phyloP scores from a whole-genome alignment of 2,888 invertebrate genomes.

The Caenorhabditis auriculariae region DNA sequence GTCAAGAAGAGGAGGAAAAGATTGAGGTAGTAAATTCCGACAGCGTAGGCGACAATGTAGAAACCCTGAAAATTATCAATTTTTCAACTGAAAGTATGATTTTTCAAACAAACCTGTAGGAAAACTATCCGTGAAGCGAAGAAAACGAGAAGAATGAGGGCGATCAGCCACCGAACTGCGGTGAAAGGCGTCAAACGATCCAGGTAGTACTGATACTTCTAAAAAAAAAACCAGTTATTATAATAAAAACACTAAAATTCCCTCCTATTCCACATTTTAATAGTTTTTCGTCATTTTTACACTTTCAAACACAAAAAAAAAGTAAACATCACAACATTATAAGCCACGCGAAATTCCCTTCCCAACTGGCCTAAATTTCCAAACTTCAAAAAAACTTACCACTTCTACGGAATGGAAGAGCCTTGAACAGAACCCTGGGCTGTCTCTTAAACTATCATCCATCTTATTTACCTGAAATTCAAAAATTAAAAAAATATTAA shows the following conservation, averaged over 20 bases:
- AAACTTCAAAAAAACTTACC: slow-evolving; percentile 28
- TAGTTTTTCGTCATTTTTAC: background rate
- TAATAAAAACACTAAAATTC: background rate
- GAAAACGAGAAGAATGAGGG: slow-evolving; percentile 46
- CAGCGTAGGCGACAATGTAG: slow-evolving; percentile 98
- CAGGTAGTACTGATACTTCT: slow-evolving; percentile 63
- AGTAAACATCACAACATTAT: no score
- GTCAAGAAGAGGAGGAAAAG: slow-evolving; percentile 99
- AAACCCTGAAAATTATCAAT: slow-evolving; percentile 77
- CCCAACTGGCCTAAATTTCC: background rate
- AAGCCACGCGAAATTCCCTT: no score
- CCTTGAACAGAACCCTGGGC: slow-evolving; percentile 51
- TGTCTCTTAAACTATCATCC: slow-evolving; percentile 59
- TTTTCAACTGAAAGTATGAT: background rate
- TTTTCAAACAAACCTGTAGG: slow-evolving; percentile 65
- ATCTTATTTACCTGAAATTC: slow-evolving; percentile 30
- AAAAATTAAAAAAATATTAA: background rate
- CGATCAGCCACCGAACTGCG: slow-evolving; percentile 57
- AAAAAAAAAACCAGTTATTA: slow-evolving; percentile 14
- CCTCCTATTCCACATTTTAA: no score
- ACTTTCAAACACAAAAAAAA: background rate
- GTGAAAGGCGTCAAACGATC: slow-evolving; percentile 61
- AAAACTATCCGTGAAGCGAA: slow-evolving; percentile 53
- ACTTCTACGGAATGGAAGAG: slow-evolving; percentile 55
- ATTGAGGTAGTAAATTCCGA: slow-evolving; percentile 98